A percentile compares a stretch with the other conserved stretches of the same genome.
Conservation (phyloP, 2,113 vertebrate species). For the Glareola pratincola region DNA sequence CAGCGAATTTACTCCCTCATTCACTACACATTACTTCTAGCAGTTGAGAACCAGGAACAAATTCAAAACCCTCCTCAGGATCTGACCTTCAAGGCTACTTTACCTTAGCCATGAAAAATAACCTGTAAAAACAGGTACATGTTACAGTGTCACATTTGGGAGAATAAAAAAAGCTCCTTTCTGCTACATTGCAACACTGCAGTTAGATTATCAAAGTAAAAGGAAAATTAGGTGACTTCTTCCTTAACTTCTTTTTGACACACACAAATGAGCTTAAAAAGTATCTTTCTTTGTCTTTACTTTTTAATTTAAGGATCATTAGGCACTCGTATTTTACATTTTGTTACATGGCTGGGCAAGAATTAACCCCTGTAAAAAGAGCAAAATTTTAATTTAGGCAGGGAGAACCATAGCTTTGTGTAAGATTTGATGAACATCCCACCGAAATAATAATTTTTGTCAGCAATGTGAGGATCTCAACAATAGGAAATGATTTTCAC, state of each 20-base stretch:
- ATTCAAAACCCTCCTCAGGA: neutral
- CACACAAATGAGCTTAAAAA: neutral
- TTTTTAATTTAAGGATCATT: neutral
- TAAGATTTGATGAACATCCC: neutral
- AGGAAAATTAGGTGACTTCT: neutral
- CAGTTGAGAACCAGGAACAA: neutral
- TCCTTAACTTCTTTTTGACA: neutral
- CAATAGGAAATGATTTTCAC: neutral
- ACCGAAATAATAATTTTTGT: neutral
- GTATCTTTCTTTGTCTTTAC: neutral
- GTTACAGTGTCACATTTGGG: accelerated
- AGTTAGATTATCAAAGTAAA: neutral
- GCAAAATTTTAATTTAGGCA: neutral
- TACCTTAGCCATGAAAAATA: neutral
- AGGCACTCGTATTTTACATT: neutral
- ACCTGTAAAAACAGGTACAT: neutral
- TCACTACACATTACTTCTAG: neutral
- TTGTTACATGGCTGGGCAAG: neutral
- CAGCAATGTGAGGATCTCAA: neutral
- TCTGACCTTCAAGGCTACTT: neutral
- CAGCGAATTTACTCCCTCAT: neutral
- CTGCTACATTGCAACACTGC: neutral
- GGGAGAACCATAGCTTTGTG: neutral
- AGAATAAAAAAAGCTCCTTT: neutral
- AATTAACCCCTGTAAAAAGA: neutral